phyloP scores from a whole-genome alignment of 2,888 invertebrate species.

The Suillia variegata region DNA sequence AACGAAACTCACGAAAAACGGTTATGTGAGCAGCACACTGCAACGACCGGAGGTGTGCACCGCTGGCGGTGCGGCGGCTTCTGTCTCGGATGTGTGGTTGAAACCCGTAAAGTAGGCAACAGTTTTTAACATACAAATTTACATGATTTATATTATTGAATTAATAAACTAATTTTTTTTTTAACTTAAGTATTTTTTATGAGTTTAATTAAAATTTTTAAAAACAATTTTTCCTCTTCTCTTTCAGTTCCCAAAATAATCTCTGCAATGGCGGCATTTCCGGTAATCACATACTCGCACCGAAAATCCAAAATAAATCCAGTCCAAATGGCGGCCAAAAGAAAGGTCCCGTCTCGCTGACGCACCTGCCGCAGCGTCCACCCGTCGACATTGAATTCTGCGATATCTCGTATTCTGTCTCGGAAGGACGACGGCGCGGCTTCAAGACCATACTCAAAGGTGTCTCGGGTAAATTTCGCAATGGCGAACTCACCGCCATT shows the following conservation, averaged over 20 bases:
- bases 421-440: constrained; percentile 79
- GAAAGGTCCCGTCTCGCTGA: constrained; percentile 74
- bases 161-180: constrained; percentile 6
- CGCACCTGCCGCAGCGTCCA: constrained; percentile 83
- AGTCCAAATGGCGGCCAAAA: constrained; percentile 69
- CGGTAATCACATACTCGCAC: constrained; percentile 64
- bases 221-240: no score
- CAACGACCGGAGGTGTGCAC: constrained; percentile 28
- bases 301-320: constrained; percentile 71
- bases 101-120: constrained; percentile 42
- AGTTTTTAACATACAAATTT: not conserved
- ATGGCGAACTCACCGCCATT: constrained; percentile 92
- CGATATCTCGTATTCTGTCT: constrained; percentile 86
- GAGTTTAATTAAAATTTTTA: constrained; percentile 1
- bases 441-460: constrained; percentile 87
- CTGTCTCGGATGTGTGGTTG: constrained; percentile 29
- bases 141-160: no score
- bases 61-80: not conserved
- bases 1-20: constrained; percentile 51
- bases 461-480: constrained; percentile 85
- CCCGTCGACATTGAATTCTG: constrained; percentile 90
- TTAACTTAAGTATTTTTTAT: no score
- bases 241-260: constrained; percentile 74
- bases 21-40: constrained; percentile 48
- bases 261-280: constrained; percentile 70